These are phyloP conservation scores for Machimus rusticus DNA, from an alignment of 2,888 invertebrate genomes.

Conservation along the genomic window DNA sequence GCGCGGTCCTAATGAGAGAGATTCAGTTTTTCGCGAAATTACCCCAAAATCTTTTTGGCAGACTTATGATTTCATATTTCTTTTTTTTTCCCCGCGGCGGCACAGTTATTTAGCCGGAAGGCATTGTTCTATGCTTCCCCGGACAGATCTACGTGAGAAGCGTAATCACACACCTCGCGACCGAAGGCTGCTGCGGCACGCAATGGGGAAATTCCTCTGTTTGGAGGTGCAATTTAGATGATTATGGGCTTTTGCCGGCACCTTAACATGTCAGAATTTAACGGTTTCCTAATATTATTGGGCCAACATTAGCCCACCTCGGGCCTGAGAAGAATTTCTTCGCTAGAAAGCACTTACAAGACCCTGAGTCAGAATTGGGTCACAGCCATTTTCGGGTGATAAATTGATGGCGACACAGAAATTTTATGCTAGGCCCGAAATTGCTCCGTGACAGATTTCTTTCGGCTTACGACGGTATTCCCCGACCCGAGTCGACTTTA, in stretches of 20 bases:
- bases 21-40: background rate
- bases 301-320: background rate
- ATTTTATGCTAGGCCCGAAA: background rate
- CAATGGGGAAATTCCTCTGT: constrained; percentile 17
- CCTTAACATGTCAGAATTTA: constrained; percentile 28
- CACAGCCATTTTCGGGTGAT: background rate
- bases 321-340: constrained; percentile 10
- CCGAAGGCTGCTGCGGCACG: constrained; percentile 10
- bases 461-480: background rate
- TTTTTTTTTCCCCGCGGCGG: background rate
- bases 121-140: constrained; percentile 14
- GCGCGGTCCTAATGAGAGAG: background rate
- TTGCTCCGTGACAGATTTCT: background rate
- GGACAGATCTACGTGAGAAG: background rate
- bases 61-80: background rate
- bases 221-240: constrained; percentile 24
- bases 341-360: constrained; percentile 6
- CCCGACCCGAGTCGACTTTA: background rate
- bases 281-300: constrained; percentile 30
- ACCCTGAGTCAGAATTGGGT: background rate
- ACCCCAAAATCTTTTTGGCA: background rate
- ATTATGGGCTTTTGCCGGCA: constrained; percentile 22
- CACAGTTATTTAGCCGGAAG: constrained; percentile 7
- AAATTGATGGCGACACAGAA: background rate
- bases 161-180: background rate